phyloP scores from a whole-genome alignment of 1,140 invertebrate species.

The Drosophila elegans region DNA sequence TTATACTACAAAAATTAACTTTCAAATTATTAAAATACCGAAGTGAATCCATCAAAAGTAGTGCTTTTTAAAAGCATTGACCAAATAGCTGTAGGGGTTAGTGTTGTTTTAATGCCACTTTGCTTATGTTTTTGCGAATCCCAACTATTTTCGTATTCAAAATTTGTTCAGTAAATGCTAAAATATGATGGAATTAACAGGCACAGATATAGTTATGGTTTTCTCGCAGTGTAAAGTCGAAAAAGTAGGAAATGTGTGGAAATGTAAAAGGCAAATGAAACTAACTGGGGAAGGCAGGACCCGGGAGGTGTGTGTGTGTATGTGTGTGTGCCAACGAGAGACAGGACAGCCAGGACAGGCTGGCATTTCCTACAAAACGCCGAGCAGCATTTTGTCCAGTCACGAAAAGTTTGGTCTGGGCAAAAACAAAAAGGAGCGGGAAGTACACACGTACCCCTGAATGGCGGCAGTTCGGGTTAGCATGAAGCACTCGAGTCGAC shows the following conservation, averaged over 20 bases:
- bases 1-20: no score
- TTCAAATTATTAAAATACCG: no score
- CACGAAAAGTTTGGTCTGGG: constrained; percentile 72
- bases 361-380: constrained; percentile 57
- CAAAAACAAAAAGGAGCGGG: constrained; percentile 27
- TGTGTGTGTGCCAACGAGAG: constrained; percentile 62
- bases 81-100: no score
- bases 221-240: constrained; percentile 13
- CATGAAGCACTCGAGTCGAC: constrained; percentile 61
- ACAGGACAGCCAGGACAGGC: constrained; percentile 49
- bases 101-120: no score
- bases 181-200: no score
- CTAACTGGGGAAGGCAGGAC: constrained; percentile 45
- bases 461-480: constrained; percentile 65
- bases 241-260: constrained; percentile 74
- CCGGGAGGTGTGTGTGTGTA: constrained; percentile 53
- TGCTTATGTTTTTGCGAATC: no score
- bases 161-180: no score
- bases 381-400: constrained; percentile 70
- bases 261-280: constrained; percentile 82
- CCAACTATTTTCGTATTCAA: no score
- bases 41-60: no score
- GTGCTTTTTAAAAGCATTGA: no score
- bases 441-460: constrained; percentile 32
- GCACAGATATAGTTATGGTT: neutral